Conservation (phyloP, 2,797 vertebrate genomes). For the Cephalopachus bancanus region DNA sequence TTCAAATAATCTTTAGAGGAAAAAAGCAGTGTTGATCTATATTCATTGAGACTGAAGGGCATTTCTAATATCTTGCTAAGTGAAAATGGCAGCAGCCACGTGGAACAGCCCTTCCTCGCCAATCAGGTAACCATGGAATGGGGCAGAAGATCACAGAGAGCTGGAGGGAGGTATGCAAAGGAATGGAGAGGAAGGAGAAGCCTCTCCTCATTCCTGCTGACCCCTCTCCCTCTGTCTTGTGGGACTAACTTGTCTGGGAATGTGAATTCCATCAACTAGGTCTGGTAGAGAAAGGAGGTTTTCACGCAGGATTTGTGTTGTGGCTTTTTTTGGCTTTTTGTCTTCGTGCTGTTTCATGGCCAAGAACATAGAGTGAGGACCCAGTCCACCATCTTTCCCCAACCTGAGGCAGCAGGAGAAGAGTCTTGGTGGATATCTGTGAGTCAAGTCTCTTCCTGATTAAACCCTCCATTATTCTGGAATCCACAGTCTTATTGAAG, state of each 20-base stretch:
- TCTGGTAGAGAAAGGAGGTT: background rate
- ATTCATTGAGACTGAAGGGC: background rate
- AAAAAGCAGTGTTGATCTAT: background rate
- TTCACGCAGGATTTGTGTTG: background rate
- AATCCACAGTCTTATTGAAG: background rate
- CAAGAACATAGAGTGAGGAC: background rate
- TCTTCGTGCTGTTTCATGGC: background rate
- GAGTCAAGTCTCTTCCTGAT: background rate
- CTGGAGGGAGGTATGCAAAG: background rate
- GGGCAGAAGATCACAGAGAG: background rate
- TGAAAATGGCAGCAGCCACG: background rate
- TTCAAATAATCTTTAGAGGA: background rate
- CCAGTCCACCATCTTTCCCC: background rate
- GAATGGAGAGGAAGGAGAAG: background rate
- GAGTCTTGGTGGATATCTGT: background rate
- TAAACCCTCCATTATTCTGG: background rate
- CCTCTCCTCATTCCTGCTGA: background rate
- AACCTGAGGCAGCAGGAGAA: background rate
- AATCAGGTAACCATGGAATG: fast-evolving
- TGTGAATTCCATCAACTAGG: background rate
- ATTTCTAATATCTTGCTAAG: background rate
- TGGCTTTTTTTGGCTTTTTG: background rate
- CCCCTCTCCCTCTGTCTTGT: background rate
- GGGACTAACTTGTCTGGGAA: background rate
- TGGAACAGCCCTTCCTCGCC: background rate